phyloP scores from a whole-genome alignment of 2,113 vertebrate genomes.

The Bos indicus region DNA sequence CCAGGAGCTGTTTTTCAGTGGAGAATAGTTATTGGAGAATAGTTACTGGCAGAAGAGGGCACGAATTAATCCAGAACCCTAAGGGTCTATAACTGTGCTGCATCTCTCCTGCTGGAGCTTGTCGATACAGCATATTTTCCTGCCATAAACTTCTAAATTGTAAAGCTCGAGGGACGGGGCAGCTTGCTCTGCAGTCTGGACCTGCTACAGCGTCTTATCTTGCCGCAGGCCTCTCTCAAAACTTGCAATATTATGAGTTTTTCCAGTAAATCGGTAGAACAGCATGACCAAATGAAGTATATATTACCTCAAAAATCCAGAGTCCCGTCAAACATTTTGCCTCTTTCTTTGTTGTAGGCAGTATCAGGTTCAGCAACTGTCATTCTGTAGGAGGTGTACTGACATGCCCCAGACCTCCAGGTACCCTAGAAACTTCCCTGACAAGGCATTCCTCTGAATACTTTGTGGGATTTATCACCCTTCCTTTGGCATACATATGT shows the following conservation, averaged over 20 bases:
- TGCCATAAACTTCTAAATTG: background rate
- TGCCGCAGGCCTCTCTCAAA: background rate
- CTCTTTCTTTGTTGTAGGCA: background rate
- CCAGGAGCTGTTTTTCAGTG: constrained; percentile 6
- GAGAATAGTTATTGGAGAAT: background rate
- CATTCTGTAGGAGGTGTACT: background rate
- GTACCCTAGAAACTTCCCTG: background rate
- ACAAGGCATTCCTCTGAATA: background rate
- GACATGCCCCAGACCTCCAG: background rate
- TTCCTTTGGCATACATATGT: background rate
- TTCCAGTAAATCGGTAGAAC: background rate
- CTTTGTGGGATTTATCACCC: background rate
- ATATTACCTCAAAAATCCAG: background rate
- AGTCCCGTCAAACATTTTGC: background rate
- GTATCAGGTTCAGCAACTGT: background rate
- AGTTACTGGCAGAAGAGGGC: background rate
- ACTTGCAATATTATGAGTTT: background rate
- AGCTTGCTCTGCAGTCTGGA: background rate
- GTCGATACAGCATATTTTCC: background rate
- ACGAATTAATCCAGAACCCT: background rate
- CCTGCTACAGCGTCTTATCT: background rate
- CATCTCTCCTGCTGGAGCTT: background rate
- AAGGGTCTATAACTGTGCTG: background rate
- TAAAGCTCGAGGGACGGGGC: background rate
- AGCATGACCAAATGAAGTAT: background rate